A percentile compares a stretch with the other conserved stretches of the same genome.
phyloP scores from a whole-genome alignment of 1,140 invertebrate genomes.

The Habropoda laboriosa region DNA sequence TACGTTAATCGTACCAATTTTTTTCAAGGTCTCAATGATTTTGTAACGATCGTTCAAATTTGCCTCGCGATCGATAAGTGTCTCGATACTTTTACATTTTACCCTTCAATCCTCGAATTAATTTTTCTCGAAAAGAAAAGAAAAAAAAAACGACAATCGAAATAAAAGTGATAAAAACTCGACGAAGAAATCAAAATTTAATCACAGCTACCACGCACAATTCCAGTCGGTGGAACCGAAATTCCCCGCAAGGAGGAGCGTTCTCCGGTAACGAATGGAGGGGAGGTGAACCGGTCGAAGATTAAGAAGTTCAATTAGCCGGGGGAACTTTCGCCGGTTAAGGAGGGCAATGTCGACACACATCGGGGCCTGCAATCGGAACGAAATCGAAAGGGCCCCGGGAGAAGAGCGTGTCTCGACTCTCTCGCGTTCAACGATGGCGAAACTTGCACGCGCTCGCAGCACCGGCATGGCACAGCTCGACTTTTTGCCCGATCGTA shows the following conservation, averaged over 20 bases:
- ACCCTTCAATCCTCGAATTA: no score
- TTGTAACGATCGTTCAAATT: no score
- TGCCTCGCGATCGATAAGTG: no score
- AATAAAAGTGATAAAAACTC: no score
- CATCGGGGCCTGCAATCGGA: conserved; percentile 46
- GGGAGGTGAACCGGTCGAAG: neutral
- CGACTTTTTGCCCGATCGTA: conserved; percentile 59
- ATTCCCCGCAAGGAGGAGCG: neutral
- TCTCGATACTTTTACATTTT: no score
- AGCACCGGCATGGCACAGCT: no score
- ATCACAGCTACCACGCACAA: neutral
- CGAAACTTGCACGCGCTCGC: conserved; percentile 54
- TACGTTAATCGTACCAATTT: no score
- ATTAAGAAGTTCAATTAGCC: conserved; percentile 51
- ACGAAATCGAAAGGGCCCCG: conserved; percentile 66
- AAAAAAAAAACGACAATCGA: no score
- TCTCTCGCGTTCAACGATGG: conserved; percentile 55
- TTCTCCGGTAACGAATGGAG: neutral
- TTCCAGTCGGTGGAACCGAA: neutral
- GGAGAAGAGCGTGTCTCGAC: conserved; percentile 33
- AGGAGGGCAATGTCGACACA: conserved; percentile 56
- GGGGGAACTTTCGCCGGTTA: conserved; percentile 49
- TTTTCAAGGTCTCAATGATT: no score
- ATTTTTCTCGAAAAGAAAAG: no score
- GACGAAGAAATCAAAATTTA: no score